phyloP scores from a whole-genome alignment of 1,140 invertebrate genomes.

The Mya arenaria region DNA sequence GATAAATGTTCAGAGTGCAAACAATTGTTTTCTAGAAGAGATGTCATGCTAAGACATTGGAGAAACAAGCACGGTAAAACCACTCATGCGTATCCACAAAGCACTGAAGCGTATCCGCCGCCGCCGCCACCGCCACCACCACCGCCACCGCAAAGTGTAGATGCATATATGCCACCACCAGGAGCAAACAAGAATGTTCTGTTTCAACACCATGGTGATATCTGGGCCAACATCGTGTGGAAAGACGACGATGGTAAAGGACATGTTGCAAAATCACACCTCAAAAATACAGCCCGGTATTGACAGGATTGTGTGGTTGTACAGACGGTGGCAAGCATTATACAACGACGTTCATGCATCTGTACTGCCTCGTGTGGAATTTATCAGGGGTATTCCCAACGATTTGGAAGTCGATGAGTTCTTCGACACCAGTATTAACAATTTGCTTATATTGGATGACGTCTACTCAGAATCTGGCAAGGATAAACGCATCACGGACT shows the following conservation, averaged over 20 bases:
- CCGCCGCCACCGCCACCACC: no score
- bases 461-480: constrained; percentile 5
- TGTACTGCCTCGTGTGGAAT: constrained; percentile 23
- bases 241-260: constrained; percentile 14
- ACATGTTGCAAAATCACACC: not conserved
- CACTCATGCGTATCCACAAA: no score
- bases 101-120: not conserved
- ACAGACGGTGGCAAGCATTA: constrained; percentile 36
- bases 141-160: no score
- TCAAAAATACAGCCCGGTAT: not conserved
- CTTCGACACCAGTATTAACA: constrained; percentile 11
- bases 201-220: constrained; percentile 27
- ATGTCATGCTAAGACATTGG: not conserved
- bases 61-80: not conserved
- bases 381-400: constrained; percentile 21
- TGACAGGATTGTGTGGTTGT: constrained; percentile 28
- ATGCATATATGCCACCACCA: no score
- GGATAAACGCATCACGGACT: constrained; percentile 11
- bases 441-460: constrained; percentile 23
- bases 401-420: constrained; percentile 23
- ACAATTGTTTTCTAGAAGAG: not conserved
- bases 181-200: no score
- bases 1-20: not conserved
- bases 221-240: constrained; percentile 26
- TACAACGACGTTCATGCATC: not conserved